Conservation (phyloP, 2,113 vertebrate genomes). For the Python bivittatus region DNA sequence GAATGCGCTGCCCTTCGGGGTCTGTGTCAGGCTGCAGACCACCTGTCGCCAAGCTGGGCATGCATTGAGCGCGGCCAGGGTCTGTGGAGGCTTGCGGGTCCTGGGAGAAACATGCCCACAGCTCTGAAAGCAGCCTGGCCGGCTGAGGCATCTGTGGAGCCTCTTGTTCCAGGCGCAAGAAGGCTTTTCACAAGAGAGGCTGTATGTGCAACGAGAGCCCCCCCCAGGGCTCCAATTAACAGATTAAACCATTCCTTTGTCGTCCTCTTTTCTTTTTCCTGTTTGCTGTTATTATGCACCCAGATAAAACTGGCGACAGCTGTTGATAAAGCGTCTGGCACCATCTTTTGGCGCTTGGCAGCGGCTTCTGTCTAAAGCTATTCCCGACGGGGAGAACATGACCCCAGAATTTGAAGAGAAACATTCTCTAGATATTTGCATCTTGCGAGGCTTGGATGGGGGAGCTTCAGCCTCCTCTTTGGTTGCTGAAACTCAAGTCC, state of each 20-base stretch:
- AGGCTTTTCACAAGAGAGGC: neutral
- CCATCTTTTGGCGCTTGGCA: slow-evolving; percentile 44
- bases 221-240: neutral
- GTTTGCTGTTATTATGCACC: slow-evolving; percentile 31
- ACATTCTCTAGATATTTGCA: slow-evolving; percentile 14
- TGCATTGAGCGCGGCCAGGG: slow-evolving; percentile 36
- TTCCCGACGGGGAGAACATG: slow-evolving; percentile 27
- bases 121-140: slow-evolving; percentile 20
- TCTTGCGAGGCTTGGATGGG: neutral
- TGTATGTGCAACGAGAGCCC: slow-evolving; percentile 24
- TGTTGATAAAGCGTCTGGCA: slow-evolving; percentile 51
- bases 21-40: slow-evolving; percentile 53
- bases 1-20: neutral
- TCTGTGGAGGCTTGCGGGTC: slow-evolving; percentile 25
- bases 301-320: slow-evolving; percentile 55
- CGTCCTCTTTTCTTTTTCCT: neutral
- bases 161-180: slow-evolving; percentile 62
- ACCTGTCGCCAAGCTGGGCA: slow-evolving; percentile 37
- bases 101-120: slow-evolving; percentile 42
- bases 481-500: neutral
- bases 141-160: slow-evolving; percentile 42
- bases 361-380: slow-evolving; percentile 21
- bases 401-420: slow-evolving; percentile 25
- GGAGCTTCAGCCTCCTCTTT: neutral
- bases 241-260: slow-evolving; percentile 33